Percentiles rank a stretch among this genome's conserved stretches.
phyloP scores from a whole-genome alignment of 2,113 vertebrate species.

The Lophura nycthemera region DNA sequence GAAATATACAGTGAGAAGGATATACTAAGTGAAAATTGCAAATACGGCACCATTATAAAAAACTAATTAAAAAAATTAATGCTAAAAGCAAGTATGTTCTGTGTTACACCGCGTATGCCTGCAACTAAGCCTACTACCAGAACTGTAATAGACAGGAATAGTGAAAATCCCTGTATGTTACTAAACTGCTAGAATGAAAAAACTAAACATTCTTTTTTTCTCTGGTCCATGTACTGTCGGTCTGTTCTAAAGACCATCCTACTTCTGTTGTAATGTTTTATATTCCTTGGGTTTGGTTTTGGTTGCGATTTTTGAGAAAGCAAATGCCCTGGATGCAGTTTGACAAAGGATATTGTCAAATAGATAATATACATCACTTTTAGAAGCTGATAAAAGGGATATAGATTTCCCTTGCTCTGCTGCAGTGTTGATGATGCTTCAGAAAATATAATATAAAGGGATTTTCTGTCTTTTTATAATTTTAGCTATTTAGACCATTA shows the following conservation, averaged over 20 bases:
- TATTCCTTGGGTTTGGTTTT: background rate
- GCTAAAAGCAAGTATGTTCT: conserved; percentile 43
- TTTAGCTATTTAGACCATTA: background rate
- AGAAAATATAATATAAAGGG: conserved; percentile 9
- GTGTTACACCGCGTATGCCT: conserved; percentile 19
- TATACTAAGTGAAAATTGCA: conserved; percentile 31
- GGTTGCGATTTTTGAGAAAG: background rate
- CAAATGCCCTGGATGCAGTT: background rate
- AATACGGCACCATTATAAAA: conserved; percentile 25
- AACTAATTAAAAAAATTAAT: conserved; percentile 63
- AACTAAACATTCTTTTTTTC: background rate
- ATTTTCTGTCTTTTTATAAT: background rate
- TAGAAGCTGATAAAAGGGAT: conserved; percentile 13
- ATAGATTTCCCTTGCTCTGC: background rate
- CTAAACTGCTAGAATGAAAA: conserved; percentile 37
- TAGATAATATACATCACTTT: background rate
- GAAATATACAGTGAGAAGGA: conserved; percentile 14
- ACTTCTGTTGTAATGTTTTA: background rate
- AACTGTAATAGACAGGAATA: conserved; percentile 40
- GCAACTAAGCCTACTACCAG: conserved; percentile 40
- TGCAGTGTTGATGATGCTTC: background rate
- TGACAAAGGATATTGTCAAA: background rate
- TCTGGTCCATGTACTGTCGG: background rate
- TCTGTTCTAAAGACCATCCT: background rate
- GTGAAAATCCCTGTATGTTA: conserved; percentile 24